Conservation (phyloP, 1,140 invertebrate species). For the Pogonomyrmex barbatus region DNA sequence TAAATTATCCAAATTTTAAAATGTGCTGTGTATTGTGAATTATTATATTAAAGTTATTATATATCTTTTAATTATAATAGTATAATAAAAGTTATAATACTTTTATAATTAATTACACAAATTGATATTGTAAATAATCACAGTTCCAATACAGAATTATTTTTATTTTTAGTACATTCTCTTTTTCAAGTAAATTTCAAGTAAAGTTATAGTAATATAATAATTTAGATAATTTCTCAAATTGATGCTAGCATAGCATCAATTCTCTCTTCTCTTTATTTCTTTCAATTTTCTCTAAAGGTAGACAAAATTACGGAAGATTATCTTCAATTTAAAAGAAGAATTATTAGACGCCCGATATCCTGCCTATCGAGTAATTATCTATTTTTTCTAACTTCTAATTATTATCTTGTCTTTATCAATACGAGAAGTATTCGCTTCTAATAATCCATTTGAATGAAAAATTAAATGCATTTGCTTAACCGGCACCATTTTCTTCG, state of each 20-base stretch:
- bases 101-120: background rate
- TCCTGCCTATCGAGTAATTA: too few species aligned
- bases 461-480: background rate
- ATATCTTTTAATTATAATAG: too few species aligned
- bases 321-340: background rate
- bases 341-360: too few species aligned
- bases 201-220: background rate
- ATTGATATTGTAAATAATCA: background rate
- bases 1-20: conserved; percentile 5
- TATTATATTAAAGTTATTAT: conserved; percentile 3
- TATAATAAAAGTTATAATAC: too few species aligned
- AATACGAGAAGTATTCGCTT: background rate
- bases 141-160: background rate
- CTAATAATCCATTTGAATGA: background rate
- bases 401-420: background rate
- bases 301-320: background rate
- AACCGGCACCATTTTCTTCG: background rate
- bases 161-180: background rate
- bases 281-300: background rate
- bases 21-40: background rate
- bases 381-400: too few species aligned
- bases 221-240: background rate
- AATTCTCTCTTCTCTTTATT: background rate
- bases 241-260: background rate
- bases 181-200: background rate